Evolutionary conservation across 2,113 vertebrate species (phyloP).

Genomic region (Hystrix cristata): DNA sequence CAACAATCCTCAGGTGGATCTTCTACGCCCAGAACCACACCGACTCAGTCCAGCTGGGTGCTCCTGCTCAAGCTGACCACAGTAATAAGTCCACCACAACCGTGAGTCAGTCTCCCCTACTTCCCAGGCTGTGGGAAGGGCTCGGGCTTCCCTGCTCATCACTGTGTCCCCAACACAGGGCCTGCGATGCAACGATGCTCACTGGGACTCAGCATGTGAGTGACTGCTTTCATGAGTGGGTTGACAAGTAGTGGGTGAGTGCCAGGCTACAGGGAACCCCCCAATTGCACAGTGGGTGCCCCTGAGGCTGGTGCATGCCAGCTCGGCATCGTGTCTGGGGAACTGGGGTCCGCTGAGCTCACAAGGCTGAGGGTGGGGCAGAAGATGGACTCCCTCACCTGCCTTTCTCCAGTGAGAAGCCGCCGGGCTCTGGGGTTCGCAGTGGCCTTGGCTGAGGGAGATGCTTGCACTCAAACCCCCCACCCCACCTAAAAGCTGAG

Average conservation of each 20-base stretch:
- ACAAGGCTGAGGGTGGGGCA: accelerated
- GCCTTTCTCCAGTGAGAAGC: neutral
- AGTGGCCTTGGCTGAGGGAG: neutral
- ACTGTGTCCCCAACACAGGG: neutral
- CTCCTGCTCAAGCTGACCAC: no score
- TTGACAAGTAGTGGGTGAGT: neutral
- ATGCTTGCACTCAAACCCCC: neutral
- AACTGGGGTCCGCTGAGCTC: neutral
- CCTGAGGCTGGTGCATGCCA: neutral
- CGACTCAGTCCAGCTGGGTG: no score
- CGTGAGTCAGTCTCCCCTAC: neutral
- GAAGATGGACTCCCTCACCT: neutral
- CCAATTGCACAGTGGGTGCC: accelerated
- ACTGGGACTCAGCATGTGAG: neutral
- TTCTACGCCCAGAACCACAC: no score
- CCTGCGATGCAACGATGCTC: neutral
- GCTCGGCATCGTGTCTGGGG: neutral
- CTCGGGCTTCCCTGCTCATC: neutral
- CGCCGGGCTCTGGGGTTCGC: neutral
- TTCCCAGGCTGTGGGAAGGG: no score
- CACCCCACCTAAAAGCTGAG: neutral
- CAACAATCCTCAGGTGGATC: no score
- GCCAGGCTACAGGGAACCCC: neutral
- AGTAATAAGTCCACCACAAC: no score
- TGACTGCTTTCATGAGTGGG: neutral